phyloP scores from a whole-genome alignment of 1,140 invertebrate species.

The Penaeus japonicus region DNA sequence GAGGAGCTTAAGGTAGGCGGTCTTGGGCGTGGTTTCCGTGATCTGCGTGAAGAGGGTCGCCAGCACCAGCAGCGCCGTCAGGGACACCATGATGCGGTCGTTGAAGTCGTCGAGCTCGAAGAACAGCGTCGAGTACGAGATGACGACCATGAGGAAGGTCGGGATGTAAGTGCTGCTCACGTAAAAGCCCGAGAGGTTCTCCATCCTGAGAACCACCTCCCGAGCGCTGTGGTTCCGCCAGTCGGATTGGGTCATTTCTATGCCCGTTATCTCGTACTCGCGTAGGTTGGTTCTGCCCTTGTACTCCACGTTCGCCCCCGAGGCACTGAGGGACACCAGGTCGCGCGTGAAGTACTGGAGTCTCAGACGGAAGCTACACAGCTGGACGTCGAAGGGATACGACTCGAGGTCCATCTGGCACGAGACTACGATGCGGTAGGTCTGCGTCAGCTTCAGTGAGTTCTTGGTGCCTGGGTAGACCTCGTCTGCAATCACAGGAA shows the following conservation, averaged over 20 bases:
- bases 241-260: slow-evolving; percentile 29
- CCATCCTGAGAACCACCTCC: slow-evolving; percentile 33
- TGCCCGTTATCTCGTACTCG: slow-evolving; percentile 39
- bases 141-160: slow-evolving; percentile 58
- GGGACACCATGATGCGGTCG: slow-evolving; percentile 58
- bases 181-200: slow-evolving; percentile 56
- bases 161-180: slow-evolving; percentile 56
- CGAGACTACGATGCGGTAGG: slow-evolving; percentile 31
- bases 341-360: slow-evolving; percentile 46
- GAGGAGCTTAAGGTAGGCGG: slow-evolving; percentile 45
- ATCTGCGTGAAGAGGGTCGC: slow-evolving; percentile 57
- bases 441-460: slow-evolving; percentile 54
- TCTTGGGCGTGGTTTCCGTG: slow-evolving; percentile 48
- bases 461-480: slow-evolving; percentile 51
- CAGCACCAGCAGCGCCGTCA: slow-evolving; percentile 56
- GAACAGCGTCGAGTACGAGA: slow-evolving; percentile 55
- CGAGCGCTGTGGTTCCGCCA: slow-evolving; percentile 50
- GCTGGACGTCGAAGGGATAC: slow-evolving; percentile 56
- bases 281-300: slow-evolving; percentile 41
- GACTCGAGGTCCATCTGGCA: slow-evolving; percentile 51
- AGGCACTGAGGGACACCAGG: slow-evolving; percentile 41
- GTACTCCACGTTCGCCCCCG: slow-evolving; percentile 25
- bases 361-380: slow-evolving; percentile 38
- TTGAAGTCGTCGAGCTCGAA: slow-evolving; percentile 56
- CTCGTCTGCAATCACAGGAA: slow-evolving; percentile 38